Base-by-base conservation (phyloP, 2,888 invertebrate genomes). In the Hypselothyrea guttata region DNA sequence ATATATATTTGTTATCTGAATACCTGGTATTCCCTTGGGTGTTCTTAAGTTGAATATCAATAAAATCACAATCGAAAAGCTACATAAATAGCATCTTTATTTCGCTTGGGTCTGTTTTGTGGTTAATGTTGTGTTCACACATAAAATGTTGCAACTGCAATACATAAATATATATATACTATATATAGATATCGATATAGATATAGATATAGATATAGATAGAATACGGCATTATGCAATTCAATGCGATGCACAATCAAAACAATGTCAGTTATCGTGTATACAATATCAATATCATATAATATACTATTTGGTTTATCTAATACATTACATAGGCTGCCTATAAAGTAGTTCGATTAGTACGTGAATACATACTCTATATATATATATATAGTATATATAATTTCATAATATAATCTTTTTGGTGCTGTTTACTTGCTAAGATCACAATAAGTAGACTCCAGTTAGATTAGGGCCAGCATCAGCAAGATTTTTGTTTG, bases 31-130 rank as follows among this genome's bases (percentile, higher is more conserved):
- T n/a, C n/a, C n/a, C n/a, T n/a, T n/a, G n/a, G n/a, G n/a, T n/a
- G n/a, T n/a, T n/a, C n/a, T n/a, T n/a, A n/a, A n/a, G n/a, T 9
- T 9, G 7, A 22, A 34, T 11, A 8, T n/a, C n/a, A n/a, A n/a
- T n/a, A 5, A 7, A 30, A 15, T 11, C 1, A 40, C 5, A 31
- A 28, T 12, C 7, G 8, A 49, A 53, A 8, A 31, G 57, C 54
- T 78, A 78, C 66, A 83, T 67, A 84, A 84, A 78, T 71, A 71
- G 61, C 60, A 66, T 67, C 66, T 68, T 72, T 77, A 75, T 83
- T 78, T 72, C 59, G 67, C 70, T 72, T 72, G 70, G 57, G 53
- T 58, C 15, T 46, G 22, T 30, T 31, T 35, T 42, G 30, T 67
- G 62, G 52, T 59, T 71, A 53, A 44, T 71, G 53, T 53, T 60